Conservation (phyloP, 2,113 vertebrate genomes). For the Bos javanicus region DNA sequence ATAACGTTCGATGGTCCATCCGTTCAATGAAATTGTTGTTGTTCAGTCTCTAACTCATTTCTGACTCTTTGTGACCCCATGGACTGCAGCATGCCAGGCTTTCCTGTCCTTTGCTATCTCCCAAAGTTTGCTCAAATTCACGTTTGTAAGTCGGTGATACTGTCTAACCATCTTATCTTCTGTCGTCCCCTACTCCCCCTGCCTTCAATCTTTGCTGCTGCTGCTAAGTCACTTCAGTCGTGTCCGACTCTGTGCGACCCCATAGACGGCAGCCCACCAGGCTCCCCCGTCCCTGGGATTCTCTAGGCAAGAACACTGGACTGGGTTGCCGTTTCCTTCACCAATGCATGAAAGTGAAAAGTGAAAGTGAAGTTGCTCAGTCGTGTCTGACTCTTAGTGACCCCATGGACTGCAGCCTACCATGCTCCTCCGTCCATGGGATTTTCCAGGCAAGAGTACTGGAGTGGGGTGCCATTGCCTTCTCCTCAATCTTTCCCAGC, state of each 20-base stretch:
- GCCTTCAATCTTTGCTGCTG: background rate
- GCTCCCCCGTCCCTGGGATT: no score
- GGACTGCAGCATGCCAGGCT: background rate
- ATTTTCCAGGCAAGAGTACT: no score
- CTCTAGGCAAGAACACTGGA: no score
- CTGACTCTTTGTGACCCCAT: background rate
- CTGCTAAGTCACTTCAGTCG: no score
- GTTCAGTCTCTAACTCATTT: background rate
- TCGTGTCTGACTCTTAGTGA: background rate
- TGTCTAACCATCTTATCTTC: background rate
- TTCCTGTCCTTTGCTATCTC: background rate
- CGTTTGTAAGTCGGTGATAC: background rate
- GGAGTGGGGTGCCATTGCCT: background rate
- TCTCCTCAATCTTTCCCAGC: background rate
- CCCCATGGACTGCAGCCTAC: background rate
- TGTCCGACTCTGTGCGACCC: no score
- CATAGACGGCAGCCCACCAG: no score
- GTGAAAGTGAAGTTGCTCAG: no score
- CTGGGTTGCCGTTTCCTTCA: no score
- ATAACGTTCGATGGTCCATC: accelerated
- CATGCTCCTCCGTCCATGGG: no score
- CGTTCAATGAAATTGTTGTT: accelerated
- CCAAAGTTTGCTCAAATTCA: background rate
- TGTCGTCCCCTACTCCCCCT: background rate
- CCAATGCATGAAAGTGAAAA: no score